Percentiles rank a stretch among this genome's conserved stretches.
Conservation (phyloP, 2,888 invertebrate species). For the Caenorhabditis imperialis region DNA sequence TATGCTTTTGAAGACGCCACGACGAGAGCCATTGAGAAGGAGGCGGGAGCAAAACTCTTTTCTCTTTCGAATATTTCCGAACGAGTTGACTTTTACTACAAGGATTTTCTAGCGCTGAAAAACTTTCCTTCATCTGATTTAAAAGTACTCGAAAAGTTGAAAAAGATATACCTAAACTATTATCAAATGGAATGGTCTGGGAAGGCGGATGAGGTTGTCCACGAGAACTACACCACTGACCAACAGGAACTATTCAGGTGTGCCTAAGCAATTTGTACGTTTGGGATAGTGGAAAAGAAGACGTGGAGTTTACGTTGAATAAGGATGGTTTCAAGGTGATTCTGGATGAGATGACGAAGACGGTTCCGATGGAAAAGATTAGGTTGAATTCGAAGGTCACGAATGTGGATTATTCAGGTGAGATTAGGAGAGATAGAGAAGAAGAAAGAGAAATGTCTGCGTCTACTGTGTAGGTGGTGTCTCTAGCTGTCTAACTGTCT, state of each 20-base stretch:
- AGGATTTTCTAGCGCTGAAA: background rate
- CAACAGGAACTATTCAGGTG: conserved; percentile 46
- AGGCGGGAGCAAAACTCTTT: conserved; percentile 2
- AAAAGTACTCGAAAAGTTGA: conserved; percentile 11
- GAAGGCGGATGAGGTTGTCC: conserved; percentile 55
- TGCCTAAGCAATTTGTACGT: conserved; percentile 61
- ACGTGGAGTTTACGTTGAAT: conserved; percentile 46
- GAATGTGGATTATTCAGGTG: conserved; percentile 46
- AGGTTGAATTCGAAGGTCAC: conserved; percentile 57
- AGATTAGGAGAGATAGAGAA: no score
- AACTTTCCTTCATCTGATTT: background rate
- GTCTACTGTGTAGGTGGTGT: no score
- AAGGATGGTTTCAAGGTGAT: conserved; percentile 61
- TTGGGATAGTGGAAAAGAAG: conserved; percentile 62
- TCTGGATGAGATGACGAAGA: conserved; percentile 51
- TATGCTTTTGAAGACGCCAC: conserved; percentile 11
- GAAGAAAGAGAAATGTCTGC: no score
- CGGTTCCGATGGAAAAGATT: conserved; percentile 51
- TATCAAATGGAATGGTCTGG: conserved; percentile 68
- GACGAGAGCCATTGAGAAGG: conserved; percentile 8
- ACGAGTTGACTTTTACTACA: conserved; percentile 18
- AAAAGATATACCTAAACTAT: conserved; percentile 16
- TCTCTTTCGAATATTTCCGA: conserved; percentile 3
- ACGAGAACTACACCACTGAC: background rate
- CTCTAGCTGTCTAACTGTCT: no score